Evolutionary conservation across 2,888 invertebrate species (phyloP).

Genomic region (Cerastis leucographa): DNA sequence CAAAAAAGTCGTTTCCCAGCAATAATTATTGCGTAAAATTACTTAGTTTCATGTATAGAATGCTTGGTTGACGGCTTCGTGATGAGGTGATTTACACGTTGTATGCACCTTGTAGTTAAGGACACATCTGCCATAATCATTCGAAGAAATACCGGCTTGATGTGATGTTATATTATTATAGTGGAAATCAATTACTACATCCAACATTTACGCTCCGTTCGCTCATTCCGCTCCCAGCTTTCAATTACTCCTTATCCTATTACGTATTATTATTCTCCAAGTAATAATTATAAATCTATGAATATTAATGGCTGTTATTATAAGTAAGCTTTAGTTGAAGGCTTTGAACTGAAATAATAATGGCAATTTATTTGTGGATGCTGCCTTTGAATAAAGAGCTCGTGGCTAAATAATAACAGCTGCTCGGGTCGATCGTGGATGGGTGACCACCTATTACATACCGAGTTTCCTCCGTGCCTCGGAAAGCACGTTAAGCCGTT

Average conservation of each 20-base stretch:
- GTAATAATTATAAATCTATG: constrained; percentile 65
- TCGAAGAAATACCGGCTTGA: background rate
- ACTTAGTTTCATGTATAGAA: no score
- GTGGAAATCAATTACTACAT: constrained; percentile 29
- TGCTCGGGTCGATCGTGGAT: background rate
- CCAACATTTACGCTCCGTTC: background rate
- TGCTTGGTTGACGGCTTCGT: no score
- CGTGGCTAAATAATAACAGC: background rate
- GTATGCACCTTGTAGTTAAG: no score
- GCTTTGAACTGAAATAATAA: constrained; percentile 25
- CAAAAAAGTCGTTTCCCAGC: no score
- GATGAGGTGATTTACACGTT: no score
- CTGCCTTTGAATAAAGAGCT: background rate
- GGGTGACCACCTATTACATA: background rate
- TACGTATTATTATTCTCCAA: constrained; percentile 48
- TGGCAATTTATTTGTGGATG: constrained; percentile 3
- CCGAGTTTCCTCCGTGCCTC: background rate
- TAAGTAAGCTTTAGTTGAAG: constrained; percentile 56
- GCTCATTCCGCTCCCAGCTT: constrained; percentile 15
- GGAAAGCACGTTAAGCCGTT: background rate
- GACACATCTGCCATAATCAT: background rate
- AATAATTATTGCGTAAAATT: no score
- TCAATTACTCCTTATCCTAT: constrained; percentile 64
- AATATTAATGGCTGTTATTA: constrained; percentile 63
- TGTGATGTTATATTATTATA: constrained; percentile 4